Base-by-base conservation (phyloP, 2,888 invertebrate species). In the Malachius bipustulatus region DNA sequence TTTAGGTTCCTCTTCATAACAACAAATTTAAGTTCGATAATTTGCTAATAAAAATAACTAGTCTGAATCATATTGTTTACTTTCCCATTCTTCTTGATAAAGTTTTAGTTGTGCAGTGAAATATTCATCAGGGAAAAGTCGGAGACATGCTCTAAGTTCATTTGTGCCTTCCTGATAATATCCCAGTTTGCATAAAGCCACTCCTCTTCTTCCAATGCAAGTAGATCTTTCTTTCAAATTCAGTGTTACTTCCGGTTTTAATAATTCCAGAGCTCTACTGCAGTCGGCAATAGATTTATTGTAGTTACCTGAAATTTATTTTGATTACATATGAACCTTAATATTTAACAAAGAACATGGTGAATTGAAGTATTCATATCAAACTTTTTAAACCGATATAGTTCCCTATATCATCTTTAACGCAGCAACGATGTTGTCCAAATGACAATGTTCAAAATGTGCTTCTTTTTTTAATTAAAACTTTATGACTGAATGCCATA, bases 81-180 rank as follows among this genome's bases (percentile, higher is more conserved):
- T 34, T 28, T 39, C 34, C 12, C 19, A 34, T 34, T 39, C 39
- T 24, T 36, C 39, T 14, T 37, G 24, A 9, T 13, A n/a, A 8
- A 37, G 14, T 33, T 44, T 40, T 13, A 51, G 39, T 34, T 45
- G 34, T 16, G 65, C 62, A 52, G 67, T 67, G 30, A 82, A 67
- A 8, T 64, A 63, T 29, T 72, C 66, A 4, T 70, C 64, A 0
- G 82, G 80, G 35, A 74, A 56, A 12, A 87, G 63, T 50, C 73
- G 73, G 6, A 77, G 54, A 2, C 85, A 85, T 4, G 74, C 77
- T 55, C 80, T 76, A 60, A 84, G 71, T 62, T 89, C 87, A 37
- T 68, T 70, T 31, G 82, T 70, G 26, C 75, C 82, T 57, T 84
- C 79, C 42, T 67, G 70, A 30, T 75, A 66, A 51, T 77, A 67